Evolutionary conservation across 2,888 invertebrate species (phyloP).

Genomic region (Thymelicus sylvestris): DNA sequence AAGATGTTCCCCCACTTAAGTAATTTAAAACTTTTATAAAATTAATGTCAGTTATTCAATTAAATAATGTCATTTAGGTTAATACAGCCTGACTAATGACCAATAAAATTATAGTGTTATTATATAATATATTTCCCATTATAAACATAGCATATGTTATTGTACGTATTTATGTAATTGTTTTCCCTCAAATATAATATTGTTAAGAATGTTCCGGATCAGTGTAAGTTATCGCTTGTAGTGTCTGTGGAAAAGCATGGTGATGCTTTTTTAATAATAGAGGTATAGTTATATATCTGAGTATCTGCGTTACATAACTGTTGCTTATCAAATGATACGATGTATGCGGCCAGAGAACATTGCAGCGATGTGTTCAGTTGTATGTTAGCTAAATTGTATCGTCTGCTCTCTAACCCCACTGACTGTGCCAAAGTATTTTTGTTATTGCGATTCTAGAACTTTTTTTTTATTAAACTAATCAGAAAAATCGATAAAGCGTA

Average conservation of each 20-base stretch:
- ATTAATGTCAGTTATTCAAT: too few species aligned
- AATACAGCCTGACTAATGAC: not conserved
- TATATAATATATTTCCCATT: constrained; percentile 40
- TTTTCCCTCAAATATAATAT: constrained; percentile 51
- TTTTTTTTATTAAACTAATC: not conserved
- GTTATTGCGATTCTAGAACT: not conserved
- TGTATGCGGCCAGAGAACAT: constrained; percentile 61
- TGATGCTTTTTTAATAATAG: constrained; percentile 65
- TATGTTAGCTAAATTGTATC: constrained; percentile 63
- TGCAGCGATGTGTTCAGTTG: constrained; percentile 67
- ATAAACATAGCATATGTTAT: constrained; percentile 21
- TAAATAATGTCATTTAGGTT: too few species aligned
- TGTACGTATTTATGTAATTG: constrained; percentile 44
- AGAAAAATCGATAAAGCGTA: too few species aligned
- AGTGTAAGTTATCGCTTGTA: constrained; percentile 80
- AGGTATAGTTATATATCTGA: constrained; percentile 62
- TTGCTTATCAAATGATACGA: constrained; percentile 68
- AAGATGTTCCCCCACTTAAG: too few species aligned
- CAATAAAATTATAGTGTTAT: not conserved
- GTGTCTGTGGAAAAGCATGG: constrained; percentile 78
- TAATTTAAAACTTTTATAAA: too few species aligned
- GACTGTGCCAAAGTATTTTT: constrained; percentile 2
- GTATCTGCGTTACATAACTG: constrained; percentile 65
- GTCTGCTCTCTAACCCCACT: constrained; percentile 57
- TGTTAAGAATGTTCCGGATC: constrained; percentile 70